Evolutionary conservation across 2,797 vertebrate species (phyloP), one percentile per base, ranked within the genome.

Genomic region (Rhinoraja longicauda): DNA sequence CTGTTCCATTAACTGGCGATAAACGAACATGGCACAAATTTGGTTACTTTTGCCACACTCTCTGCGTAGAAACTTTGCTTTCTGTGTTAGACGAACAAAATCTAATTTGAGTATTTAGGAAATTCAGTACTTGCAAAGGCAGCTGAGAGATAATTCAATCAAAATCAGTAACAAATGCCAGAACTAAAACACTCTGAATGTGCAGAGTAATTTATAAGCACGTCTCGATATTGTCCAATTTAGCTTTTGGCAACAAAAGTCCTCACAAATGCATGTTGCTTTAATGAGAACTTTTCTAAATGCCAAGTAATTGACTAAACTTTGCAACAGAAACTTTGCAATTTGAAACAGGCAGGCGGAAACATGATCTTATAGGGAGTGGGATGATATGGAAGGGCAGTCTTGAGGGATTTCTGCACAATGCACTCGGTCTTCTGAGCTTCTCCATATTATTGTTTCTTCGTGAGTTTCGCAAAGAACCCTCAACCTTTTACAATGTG

Each of bases 361-460:
- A 73, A 75, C 5, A 6, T 4, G 36, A 73, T 92, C 45, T 92
- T 75, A 29, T 17, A 12, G 19, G 70, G 90, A 92, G 12, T 57
- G 72, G 12, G 29, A 72, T 53, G n/a, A 73, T n/a, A 39, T 75
- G 57, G 45, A 92, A 13, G 39, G 13, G 15, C 12, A 39, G 13
- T 32, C 64, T 91, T 67, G 90, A 53, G 90, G 67, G 90, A 91
- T 45, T 91, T 91, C 67, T 73, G 7, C 70, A 26, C 12, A 26
- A 73, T 73, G 67, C 39, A 73, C 36, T 91, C 45, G 24, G 32
- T 75, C 64, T 75, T 45, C 70, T 75, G 21, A 72, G 29, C 36
- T 73, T 75, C 45, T 92, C 17, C n/a, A 39, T 92, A 57, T 88
- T 88, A 67, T 88, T 92, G 45, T 92, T 92, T 90, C n/a, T 67